phyloP scores from a whole-genome alignment of 2,113 vertebrate genomes.

The Malurus cyaneus region DNA sequence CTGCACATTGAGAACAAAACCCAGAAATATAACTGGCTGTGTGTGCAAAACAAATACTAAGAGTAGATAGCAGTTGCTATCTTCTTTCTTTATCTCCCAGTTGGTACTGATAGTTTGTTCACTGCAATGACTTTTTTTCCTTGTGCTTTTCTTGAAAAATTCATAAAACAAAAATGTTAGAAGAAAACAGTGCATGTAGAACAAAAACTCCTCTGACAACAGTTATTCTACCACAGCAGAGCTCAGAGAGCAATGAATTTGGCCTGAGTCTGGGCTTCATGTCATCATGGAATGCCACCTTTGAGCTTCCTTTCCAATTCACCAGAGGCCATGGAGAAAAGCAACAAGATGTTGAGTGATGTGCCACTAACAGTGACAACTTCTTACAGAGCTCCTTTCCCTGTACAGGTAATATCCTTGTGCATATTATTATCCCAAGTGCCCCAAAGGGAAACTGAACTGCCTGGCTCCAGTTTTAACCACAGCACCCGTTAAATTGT shows the following conservation, averaged over 20 bases:
- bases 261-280: neutral
- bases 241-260: neutral
- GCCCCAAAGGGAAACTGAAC: neutral
- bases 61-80: neutral
- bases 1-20: neutral
- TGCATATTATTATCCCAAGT: rapidly evolving
- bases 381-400: neutral
- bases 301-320: neutral
- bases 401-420: neutral
- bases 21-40: neutral
- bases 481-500: neutral
- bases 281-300: neutral
- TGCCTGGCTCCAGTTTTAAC: neutral
- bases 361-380: neutral
- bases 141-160: slow-evolving; percentile 36
- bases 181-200: neutral
- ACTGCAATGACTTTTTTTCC: neutral
- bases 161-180: slow-evolving; percentile 21
- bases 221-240: neutral
- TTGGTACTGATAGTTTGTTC: neutral
- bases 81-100: neutral
- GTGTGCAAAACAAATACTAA: neutral
- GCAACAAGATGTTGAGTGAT: neutral
- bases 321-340: neutral
- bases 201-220: neutral